Percentiles rank a stretch among this genome's conserved stretches.
Evolutionary conservation across 1,140 invertebrate species (phyloP).

Genomic region (Adoxophyes honmai): DNA sequence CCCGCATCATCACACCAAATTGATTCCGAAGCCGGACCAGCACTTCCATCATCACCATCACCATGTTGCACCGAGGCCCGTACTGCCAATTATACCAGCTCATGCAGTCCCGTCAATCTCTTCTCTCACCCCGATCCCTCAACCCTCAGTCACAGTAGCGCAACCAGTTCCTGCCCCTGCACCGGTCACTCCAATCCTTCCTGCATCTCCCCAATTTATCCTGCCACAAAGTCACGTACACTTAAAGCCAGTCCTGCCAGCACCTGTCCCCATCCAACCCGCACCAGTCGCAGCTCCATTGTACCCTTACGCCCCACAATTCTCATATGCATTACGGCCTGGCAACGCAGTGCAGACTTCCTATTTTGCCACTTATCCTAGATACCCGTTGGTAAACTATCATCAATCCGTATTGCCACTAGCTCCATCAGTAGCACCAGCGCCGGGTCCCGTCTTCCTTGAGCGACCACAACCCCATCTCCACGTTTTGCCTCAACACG

Average conservation of each 20-base stretch:
- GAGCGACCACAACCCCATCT: slow-evolving; percentile 47
- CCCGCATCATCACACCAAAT: slow-evolving; percentile 53
- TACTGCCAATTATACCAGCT: slow-evolving; percentile 45
- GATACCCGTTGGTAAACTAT: slow-evolving; percentile 60
- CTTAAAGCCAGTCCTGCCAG: slow-evolving; percentile 36
- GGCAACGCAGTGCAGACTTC: slow-evolving; percentile 68
- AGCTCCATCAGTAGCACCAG: slow-evolving; percentile 22
- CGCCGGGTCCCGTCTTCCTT: slow-evolving; percentile 35
- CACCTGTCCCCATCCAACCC: slow-evolving; percentile 35
- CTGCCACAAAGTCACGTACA: slow-evolving; percentile 29
- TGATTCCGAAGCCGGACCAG: slow-evolving; percentile 49
- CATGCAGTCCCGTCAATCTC: slow-evolving; percentile 36
- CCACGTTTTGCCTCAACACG: slow-evolving; percentile 40
- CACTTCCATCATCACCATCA: slow-evolving; percentile 68
- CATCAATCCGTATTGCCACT: slow-evolving; percentile 45
- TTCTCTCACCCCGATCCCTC: slow-evolving; percentile 32
- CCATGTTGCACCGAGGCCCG: slow-evolving; percentile 50
- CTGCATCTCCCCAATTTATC: slow-evolving; percentile 24
- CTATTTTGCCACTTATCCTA: slow-evolving; percentile 65
- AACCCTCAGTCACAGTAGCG: slow-evolving; percentile 39
- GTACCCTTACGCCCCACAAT: slow-evolving; percentile 37
- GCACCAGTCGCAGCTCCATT: slow-evolving; percentile 32
- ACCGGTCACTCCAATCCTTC: slow-evolving; percentile 21
- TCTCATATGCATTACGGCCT: slow-evolving; percentile 58
- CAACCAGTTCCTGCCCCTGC: slow-evolving; percentile 46